phyloP scores from a whole-genome alignment of 2,797 vertebrate genomes.

The Xiphorhynchus erythropygius region DNA sequence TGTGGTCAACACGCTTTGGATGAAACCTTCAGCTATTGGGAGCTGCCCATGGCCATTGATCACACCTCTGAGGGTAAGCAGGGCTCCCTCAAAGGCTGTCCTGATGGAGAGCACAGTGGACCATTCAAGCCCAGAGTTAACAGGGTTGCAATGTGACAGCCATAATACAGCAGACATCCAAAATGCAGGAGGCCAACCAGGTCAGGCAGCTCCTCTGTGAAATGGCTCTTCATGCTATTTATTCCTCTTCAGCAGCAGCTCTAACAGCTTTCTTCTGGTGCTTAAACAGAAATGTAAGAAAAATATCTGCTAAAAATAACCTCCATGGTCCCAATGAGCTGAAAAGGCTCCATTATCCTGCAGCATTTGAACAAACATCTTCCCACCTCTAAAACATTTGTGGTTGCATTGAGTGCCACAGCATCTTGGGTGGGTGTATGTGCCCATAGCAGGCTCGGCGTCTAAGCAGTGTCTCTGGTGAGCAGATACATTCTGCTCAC shows the following conservation, averaged over 20 bases:
- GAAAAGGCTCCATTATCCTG: neutral
- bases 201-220: neutral
- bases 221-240: neutral
- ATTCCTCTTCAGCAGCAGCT: neutral
- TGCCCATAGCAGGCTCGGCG: neutral
- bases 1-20: neutral
- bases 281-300: neutral
- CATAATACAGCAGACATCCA: neutral
- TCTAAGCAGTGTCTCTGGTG: neutral
- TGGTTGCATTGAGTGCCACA: neutral
- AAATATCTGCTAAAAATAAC: neutral
- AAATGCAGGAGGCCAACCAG: neutral
- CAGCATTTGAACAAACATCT: neutral
- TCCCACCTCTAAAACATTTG: neutral
- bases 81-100: neutral
- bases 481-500: neutral
- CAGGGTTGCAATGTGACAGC: rapidly evolving
- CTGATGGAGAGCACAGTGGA: neutral
- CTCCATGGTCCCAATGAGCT: neutral
- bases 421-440: neutral
- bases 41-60: neutral
- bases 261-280: neutral
- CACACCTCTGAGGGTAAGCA: neutral
- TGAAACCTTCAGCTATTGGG: neutral
- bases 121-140: neutral